Base-by-base conservation (phyloP, 2,888 invertebrate genomes). In the Blastobasis lacticolella region DNA sequence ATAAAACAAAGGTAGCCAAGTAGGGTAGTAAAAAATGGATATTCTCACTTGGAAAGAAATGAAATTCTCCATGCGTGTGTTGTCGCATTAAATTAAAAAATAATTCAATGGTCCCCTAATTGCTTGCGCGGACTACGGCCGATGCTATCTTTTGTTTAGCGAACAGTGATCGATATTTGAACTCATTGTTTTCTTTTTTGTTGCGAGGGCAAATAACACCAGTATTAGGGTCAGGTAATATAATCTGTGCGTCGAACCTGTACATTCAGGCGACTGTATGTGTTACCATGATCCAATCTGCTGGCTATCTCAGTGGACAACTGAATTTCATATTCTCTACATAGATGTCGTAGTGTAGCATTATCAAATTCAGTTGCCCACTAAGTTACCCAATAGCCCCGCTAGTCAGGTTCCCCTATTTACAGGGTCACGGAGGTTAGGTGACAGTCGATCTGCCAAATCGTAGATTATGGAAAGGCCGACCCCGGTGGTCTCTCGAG, bases 51-150 rank as follows among this genome's bases (percentile, higher is more conserved):
- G 58, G 54, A 63, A 66, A 62, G 61, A 66, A 69, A 71, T 67
- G 63, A 62, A 66, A 67, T 65, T 65, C 63, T 49, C 49, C 52
- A 58, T 66, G 69, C 73, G 68, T 72, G 73, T 50, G 63, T 60
- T 62, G 69, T 67, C 66, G 68, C 66, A 74, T 61, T 67, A 70
- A 69, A 73, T 75, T 73, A 69, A 73, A 75, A 73, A 69, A 67
- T 61, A 64, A 72, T 69, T 66, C 64, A 67, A 67, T 64, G 66
- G 67, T 53, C 23, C 60, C 55, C 62, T 73, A 73, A 75, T 74
- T 67, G 64, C 59, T 57, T 59, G 56, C 57, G 61, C 43, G 38
- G 55, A 58, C 61, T 62, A 60, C 59, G 65, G 67, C 64, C 64
- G 72, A 74, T 74, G 55, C 66, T 75, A 75, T 76, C 75, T 62